These are phyloP conservation scores for Symphodus melops DNA, from an alignment of 2,113 vertebrate species.

Conservation along the genomic window DNA sequence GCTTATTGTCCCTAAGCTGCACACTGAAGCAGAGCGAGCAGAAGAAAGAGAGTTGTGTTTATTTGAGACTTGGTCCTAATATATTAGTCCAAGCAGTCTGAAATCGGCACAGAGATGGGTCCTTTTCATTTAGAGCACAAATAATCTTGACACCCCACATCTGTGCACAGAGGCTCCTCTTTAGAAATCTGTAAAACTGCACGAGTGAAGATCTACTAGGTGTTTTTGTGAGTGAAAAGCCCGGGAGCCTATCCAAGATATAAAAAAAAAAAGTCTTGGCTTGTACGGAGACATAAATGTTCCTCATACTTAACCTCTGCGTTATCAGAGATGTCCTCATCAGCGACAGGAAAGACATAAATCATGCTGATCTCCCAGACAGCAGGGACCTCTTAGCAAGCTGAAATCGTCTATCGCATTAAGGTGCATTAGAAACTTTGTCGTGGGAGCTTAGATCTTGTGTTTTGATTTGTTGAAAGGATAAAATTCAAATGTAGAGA, in stretches of 20 bases:
- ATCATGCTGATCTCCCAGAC: slow-evolving; percentile 56
- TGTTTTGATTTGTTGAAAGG: slow-evolving; percentile 44
- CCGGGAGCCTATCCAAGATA: slow-evolving; percentile 55
- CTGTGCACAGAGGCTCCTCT: slow-evolving; percentile 71
- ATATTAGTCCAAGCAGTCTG: slow-evolving; percentile 77
- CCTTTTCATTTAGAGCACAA: slow-evolving; percentile 82
- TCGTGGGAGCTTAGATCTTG: slow-evolving; percentile 21
- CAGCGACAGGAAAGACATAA: slow-evolving; percentile 57
- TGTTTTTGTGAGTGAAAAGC: slow-evolving; percentile 59
- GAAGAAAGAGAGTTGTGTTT: slow-evolving; percentile 69
- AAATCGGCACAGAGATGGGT: slow-evolving; percentile 72
- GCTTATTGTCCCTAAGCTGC: slow-evolving; percentile 74
- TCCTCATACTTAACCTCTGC: slow-evolving; percentile 63
- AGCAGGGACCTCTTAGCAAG: slow-evolving; percentile 40
- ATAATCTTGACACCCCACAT: slow-evolving; percentile 84
- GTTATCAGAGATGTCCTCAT: slow-evolving; percentile 74
- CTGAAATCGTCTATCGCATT: slow-evolving; percentile 52
- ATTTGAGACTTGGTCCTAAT: slow-evolving; percentile 80
- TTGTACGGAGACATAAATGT: slow-evolving; percentile 52
- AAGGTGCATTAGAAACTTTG: slow-evolving; percentile 45
- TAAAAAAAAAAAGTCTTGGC: slow-evolving; percentile 44
- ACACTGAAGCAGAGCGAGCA: slow-evolving; percentile 27
- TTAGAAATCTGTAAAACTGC: slow-evolving; percentile 49
- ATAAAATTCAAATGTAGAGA: slow-evolving; percentile 24
- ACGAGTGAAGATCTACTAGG: slow-evolving; percentile 66